Evolutionary conservation across 2,113 vertebrate species (phyloP).

Genomic region (Saguinus midas): DNA sequence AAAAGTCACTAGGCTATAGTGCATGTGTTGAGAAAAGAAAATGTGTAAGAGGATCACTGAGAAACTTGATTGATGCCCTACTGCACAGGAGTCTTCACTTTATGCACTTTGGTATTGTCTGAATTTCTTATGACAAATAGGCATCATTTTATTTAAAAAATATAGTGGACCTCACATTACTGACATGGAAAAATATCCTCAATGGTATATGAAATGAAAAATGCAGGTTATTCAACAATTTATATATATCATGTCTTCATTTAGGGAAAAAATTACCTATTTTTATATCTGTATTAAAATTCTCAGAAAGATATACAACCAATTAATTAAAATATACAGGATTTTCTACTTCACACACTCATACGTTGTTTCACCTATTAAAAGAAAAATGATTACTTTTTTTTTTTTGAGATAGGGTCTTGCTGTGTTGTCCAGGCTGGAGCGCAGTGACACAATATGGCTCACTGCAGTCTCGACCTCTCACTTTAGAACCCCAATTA

Average conservation of each 20-base stretch:
- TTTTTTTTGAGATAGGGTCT: too few species aligned
- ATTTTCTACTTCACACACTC: neutral
- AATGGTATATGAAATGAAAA: neutral
- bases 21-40: neutral
- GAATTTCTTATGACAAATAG: neutral
- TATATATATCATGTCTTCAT: neutral
- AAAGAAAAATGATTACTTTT: constrained; percentile 15
- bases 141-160: neutral
- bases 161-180: neutral
- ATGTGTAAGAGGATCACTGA: neutral
- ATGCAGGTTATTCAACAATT: neutral
- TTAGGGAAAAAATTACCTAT: neutral
- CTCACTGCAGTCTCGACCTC: too few species aligned
- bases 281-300: constrained; percentile 11
- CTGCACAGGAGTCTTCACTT: neutral
- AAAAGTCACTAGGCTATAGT: neutral
- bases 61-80: neutral
- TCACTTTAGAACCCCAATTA: too few species aligned
- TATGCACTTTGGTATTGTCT: neutral
- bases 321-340: neutral
- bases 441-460: too few species aligned
- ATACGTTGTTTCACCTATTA: neutral
- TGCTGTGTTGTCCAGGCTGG: too few species aligned
- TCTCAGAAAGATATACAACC: neutral
- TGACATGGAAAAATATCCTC: neutral